Base-by-base conservation (phyloP, 2,797 vertebrate genomes). In the Crenuchus spilurus region DNA sequence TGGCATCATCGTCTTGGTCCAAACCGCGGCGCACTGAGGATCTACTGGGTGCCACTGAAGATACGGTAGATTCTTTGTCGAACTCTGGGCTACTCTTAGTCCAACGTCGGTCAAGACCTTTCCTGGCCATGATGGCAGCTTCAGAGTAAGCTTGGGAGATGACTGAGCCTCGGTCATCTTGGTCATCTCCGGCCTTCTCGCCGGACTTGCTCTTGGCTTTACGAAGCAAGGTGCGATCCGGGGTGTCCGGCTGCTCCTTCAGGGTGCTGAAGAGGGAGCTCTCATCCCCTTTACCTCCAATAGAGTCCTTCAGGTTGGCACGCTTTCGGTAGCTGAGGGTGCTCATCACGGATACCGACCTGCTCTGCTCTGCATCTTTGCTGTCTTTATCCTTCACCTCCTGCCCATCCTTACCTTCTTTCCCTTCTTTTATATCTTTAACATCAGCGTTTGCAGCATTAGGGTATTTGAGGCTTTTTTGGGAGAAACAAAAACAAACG, bases 281-380 rank as follows among this genome's bases (percentile, higher is more conserved):
- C 70, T 95, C 94, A 0, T 98, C 97, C 6, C 95, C 96, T 0
- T 77, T 85, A 22, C 97, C 97, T 1, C 96, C 95, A 24, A 97
- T 96, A 77, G 96, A 97, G 80, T 97, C 96, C 86, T 98, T 98
- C 60, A 96, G 88, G 81, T 93, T 89, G 14, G 92, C 92, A 10
- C 98, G 94, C 81, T 96, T 98, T 84, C 98, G 92, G 87, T 99
- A 99, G 92, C 98, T 99, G 35, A 99, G 93, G 22, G 94, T 95
- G 85, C 97, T 99, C 92, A 95, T 90, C 67, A 91, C 95, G 0
- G 97, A 98, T 79, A 92, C 82, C 0, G 96, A 92, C 72, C 96
- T 90, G 84, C 49, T 87, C 81, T 92, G 94, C 61, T 96, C 95
- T 3, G 77, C 64, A 72, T 95, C 95, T 72, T 92, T 94, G 51